These are phyloP conservation scores for Chrysolina haemoptera DNA, from an alignment of 2,888 invertebrate species.

Conservation along the genomic window DNA sequence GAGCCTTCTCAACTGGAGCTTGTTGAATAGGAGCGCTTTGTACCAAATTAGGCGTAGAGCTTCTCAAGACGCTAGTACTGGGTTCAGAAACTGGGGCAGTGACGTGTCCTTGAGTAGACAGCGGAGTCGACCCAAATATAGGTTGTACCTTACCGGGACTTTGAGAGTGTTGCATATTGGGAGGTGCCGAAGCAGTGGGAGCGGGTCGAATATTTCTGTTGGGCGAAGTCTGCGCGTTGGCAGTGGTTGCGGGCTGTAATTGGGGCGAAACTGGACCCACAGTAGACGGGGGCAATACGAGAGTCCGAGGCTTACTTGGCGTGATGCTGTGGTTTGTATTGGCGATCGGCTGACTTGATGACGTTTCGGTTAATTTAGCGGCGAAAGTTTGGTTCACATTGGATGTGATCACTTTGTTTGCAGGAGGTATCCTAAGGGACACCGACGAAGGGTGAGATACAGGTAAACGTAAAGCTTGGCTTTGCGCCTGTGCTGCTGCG, in stretches of 20 bases:
- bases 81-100: constrained; percentile 37
- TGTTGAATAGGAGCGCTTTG: constrained; percentile 40
- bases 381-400: constrained; percentile 80
- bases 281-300: constrained; percentile 39
- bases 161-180: constrained; percentile 67
- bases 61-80: constrained; percentile 37
- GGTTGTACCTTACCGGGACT: constrained; percentile 43
- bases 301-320: constrained; percentile 33
- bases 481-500: constrained; percentile 61
- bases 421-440: constrained; percentile 69
- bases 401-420: constrained; percentile 59
- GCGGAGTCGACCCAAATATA: constrained; percentile 36
- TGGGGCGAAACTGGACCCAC: constrained; percentile 64
- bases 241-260: constrained; percentile 46
- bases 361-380: constrained; percentile 78
- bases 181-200: constrained; percentile 67
- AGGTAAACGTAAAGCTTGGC: constrained; percentile 54
- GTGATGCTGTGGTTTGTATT: constrained; percentile 46
- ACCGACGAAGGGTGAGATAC: constrained; percentile 72
- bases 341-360: constrained; percentile 49
- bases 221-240: constrained; percentile 62
- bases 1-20: constrained; percentile 36
- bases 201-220: constrained; percentile 61
- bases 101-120: constrained; percentile 26
- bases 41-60: constrained; percentile 56